A percentile compares a stretch with the other conserved stretches of the same genome.
These are phyloP conservation scores for Andrena bucephala DNA, from an alignment of 2,888 invertebrate species.

Conservation along the genomic window DNA sequence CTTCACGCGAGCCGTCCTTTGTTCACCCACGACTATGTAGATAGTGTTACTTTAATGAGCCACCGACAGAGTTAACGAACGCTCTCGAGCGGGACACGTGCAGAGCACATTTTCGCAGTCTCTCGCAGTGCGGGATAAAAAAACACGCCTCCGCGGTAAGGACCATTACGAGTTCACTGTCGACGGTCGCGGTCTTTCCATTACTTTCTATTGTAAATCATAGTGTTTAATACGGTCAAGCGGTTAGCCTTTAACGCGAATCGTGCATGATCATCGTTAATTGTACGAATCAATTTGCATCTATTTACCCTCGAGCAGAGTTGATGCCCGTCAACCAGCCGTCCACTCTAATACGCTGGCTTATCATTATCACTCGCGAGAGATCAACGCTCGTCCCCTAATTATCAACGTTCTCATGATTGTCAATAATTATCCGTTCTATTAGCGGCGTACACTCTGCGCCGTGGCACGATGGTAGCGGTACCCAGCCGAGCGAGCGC, in stretches of 20 bases:
- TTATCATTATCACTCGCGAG: slow-evolving; percentile 26
- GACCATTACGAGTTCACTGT: background rate
- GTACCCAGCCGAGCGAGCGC: background rate
- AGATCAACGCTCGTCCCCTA: slow-evolving; percentile 27
- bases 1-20: slow-evolving; percentile 35
- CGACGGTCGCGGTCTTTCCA: slow-evolving; percentile 15
- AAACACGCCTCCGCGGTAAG: background rate
- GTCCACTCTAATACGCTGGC: slow-evolving; percentile 31
- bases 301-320: slow-evolving; percentile 31
- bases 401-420: slow-evolving; percentile 49
- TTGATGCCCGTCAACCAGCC: slow-evolving; percentile 20
- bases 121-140: background rate
- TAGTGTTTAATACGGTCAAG: background rate
- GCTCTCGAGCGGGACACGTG: too few relatives aligned
- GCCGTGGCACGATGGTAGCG: slow-evolving; percentile 4
- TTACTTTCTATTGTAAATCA: slow-evolving; percentile 34
- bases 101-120: background rate
- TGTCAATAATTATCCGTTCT: slow-evolving; percentile 44
- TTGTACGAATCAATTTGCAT: slow-evolving; percentile 48
- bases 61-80: background rate
- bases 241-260: slow-evolving; percentile 26
- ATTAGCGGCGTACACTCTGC: slow-evolving; percentile 1
- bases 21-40: background rate
- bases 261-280: slow-evolving; percentile 30
- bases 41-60: slow-evolving; percentile 18